Conservation (phyloP, 2,113 vertebrate genomes). For the Taurulus bubalis region DNA sequence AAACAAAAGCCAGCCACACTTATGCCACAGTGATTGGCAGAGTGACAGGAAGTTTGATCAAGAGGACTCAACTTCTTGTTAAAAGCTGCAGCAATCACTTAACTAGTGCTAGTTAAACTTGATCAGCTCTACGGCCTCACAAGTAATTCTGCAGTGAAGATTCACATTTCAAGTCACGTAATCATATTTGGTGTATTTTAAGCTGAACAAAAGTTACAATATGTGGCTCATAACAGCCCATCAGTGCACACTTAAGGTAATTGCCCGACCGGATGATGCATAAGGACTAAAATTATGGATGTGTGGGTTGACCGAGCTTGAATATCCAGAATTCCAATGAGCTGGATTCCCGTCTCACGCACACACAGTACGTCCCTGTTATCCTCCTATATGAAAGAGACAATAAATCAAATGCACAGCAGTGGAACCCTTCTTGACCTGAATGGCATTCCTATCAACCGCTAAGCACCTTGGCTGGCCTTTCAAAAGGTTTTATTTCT, state of each 20-base stretch:
- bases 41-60: slow-evolving; percentile 20
- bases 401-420: slow-evolving; percentile 73
- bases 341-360: slow-evolving; percentile 56
- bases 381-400: slow-evolving; percentile 60
- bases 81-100: slow-evolving; percentile 21
- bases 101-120: not conserved
- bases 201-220: slow-evolving; percentile 14
- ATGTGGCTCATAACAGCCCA: slow-evolving; percentile 49
- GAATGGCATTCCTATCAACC: slow-evolving; percentile 75
- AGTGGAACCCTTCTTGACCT: slow-evolving; percentile 69
- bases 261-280: slow-evolving; percentile 50
- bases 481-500: slow-evolving; percentile 68
- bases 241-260: slow-evolving; percentile 66
- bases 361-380: slow-evolving; percentile 53
- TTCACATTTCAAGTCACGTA: not conserved
- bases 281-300: slow-evolving; percentile 60
- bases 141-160: not conserved
- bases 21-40: slow-evolving; percentile 15
- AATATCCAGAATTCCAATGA: slow-evolving; percentile 61
- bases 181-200: slow-evolving; percentile 1
- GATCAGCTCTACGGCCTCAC: not conserved
- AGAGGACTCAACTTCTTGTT: slow-evolving; percentile 13
- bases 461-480: slow-evolving; percentile 73
- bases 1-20: slow-evolving; percentile 13
- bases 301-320: slow-evolving; percentile 57